phyloP scores from a whole-genome alignment of 1,140 invertebrate species.

The Microvelia longipes region DNA sequence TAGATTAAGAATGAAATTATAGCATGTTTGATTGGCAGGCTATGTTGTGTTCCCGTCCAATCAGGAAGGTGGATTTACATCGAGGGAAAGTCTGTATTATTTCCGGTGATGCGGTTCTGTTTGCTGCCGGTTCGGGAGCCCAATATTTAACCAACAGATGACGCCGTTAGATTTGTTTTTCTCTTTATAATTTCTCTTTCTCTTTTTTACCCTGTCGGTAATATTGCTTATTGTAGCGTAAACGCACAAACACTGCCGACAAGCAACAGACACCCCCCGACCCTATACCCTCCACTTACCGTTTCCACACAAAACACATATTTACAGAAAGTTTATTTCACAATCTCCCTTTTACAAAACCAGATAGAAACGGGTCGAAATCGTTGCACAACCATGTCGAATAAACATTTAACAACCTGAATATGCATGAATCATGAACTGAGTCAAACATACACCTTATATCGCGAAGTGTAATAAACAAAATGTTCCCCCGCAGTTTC shows the following conservation, averaged over 20 bases:
- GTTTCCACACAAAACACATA: background rate
- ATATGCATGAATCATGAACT: background rate
- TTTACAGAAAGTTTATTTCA: background rate
- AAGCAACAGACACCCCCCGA: background rate
- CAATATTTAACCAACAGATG: background rate
- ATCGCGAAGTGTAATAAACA: too few relatives aligned
- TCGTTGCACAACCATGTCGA: background rate
- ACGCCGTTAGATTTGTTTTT: background rate
- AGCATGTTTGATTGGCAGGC: background rate
- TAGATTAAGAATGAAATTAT: background rate
- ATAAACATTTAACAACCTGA: background rate
- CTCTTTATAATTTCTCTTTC: too few relatives aligned
- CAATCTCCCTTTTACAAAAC: background rate
- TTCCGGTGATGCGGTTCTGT: background rate
- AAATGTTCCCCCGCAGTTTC: too few relatives aligned
- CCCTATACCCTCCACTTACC: background rate
- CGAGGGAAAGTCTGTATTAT: background rate
- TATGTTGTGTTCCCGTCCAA: background rate
- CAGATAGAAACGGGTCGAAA: background rate
- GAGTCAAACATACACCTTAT: background rate
- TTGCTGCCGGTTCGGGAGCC: background rate
- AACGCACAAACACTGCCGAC: background rate
- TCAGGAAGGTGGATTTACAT: background rate
- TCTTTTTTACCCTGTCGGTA: background rate
- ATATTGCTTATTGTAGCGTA: background rate